These are phyloP conservation scores for Chionoecetes opilio DNA, from an alignment of 1,140 invertebrate genomes.

Conservation along the genomic window DNA sequence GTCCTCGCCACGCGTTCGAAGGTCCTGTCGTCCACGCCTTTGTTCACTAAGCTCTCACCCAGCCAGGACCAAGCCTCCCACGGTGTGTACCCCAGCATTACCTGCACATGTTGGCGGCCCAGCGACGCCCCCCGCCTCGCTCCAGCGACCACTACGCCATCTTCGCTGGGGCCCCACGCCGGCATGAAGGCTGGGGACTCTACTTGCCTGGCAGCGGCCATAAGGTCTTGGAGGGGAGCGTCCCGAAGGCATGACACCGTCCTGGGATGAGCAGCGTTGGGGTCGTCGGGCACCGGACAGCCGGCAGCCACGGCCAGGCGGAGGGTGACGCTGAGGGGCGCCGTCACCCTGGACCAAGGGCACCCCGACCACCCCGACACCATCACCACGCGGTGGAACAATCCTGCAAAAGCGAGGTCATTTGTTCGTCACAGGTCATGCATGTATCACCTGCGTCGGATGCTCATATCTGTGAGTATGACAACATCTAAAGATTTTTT, in stretches of 20 bases:
- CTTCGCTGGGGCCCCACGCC: constrained; percentile 93
- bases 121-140: constrained; percentile 83
- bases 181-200: constrained; percentile 92
- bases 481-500: not conserved
- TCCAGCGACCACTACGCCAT: constrained; percentile 90
- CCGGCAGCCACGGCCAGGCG: constrained; percentile 77
- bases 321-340: constrained; percentile 81
- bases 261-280: constrained; percentile 68
- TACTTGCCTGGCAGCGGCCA: constrained; percentile 88
- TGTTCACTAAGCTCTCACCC: constrained; percentile 71
- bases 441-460: not conserved
- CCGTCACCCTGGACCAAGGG: constrained; percentile 86
- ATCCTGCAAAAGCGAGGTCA: constrained; percentile 83
- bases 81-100: constrained; percentile 84
- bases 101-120: constrained; percentile 94
- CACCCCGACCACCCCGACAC: constrained; percentile 89
- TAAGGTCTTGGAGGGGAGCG: constrained; percentile 90
- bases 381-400: constrained; percentile 87
- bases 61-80: constrained; percentile 81
- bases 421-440: not conserved
- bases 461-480: not conserved
- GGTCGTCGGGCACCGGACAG: constrained; percentile 80
- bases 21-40: constrained; percentile 76
- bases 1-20: constrained; percentile 80
- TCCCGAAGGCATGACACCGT: constrained; percentile 89